Base-by-base conservation (phyloP, 1,140 invertebrate species). In the Anagrus nilaparvatae region DNA sequence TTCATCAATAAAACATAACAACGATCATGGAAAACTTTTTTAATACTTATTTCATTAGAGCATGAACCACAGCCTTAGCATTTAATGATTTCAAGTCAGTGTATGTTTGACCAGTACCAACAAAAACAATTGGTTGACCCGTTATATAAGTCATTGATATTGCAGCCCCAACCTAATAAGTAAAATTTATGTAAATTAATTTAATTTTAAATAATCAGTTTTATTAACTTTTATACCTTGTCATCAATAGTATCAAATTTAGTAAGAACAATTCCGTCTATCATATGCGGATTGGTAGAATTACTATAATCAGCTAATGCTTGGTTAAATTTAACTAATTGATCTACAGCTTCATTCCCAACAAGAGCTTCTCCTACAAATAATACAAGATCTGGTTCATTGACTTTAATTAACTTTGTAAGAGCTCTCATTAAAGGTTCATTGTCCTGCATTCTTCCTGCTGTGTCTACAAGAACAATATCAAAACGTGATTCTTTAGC, bases 101-200 rank as follows among this genome's bases (percentile, higher is more conserved):
- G 63, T 99, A 99, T 1, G 95, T 99, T 71, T 99, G 97, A 5
- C 97, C 97, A 30, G 95, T 99, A 14, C 97, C 97, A 18, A 99
- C 96, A 68, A 99, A 99, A 18, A 99, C 91, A 48, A 99, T 99
- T 1, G 97, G 97, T 65, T 99, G 95, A 6, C 97, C 97, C 23
- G 97, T 99, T 42, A 98, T 97, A 60, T 99, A 99, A 0, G 96
- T 98, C 97, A 99, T 99, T 7, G 96, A 99, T 53, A 99, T 95
- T 30, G 97, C 95, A 37, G 97, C 96, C 17, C 97, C 97, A 34
- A 99, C 94, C 85, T 89, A 33, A 17, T 17, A 5, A 20, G 8
- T 19, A 12, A 4, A 19, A 6, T 12, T 18, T 33, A 6, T 9
- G 18, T 9, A 30, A 13, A 33, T 27, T 23, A n/a, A 46, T 33